Evolutionary conservation across 2,797 vertebrate species (phyloP), one percentile per base, ranked within the genome.

Genomic region (Micromesistius poutassou): DNA sequence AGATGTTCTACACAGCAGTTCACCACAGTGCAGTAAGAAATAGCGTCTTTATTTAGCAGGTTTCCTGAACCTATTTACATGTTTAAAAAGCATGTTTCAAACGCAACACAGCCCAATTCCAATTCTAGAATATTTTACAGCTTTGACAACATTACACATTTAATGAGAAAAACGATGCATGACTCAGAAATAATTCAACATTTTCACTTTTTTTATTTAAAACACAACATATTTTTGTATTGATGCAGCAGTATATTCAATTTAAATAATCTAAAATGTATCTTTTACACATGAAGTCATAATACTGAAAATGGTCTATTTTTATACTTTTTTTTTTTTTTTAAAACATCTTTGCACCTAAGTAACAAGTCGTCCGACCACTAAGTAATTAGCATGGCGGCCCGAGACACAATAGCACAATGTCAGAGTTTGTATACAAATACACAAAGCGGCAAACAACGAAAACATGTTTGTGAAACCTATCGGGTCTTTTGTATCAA

Each of bases 261-360:
- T 93, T 94, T 94, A 94, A 95, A 95, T 93, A 94, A 90, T 90
- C 93, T 95, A 94, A 94, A 95, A 95, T 90, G 74, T 83, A 85
- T 89, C 55, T 87, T 81, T 90, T 85, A 85, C 87, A 87, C 86
- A 88, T 68, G 62, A 84, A 83, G 80, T 84, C 79, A 87, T 91
- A 93, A 93, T 85, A 94, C 87, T 93, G 87, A 77, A 81, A 88
- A 82, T 83, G 70, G 77, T 87, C 85, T 86, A 90, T 73, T 85
- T 91, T 93, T 93, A 16, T n/a, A n/a, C n/a, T n/a, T n/a, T n/a
- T n/a, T n/a, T 66, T 70, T 0, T 70, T 71, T 71, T 31, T 71
- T 31, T 12, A 71, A 71, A 94, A 94, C 94, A 94, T 87, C 87
- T 87, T 89, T 87, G 86, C 85, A 84, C 91, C 90, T 91, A 91